phyloP scores from a whole-genome alignment of 2,797 vertebrate genomes.

The Acanthurus tractus region DNA sequence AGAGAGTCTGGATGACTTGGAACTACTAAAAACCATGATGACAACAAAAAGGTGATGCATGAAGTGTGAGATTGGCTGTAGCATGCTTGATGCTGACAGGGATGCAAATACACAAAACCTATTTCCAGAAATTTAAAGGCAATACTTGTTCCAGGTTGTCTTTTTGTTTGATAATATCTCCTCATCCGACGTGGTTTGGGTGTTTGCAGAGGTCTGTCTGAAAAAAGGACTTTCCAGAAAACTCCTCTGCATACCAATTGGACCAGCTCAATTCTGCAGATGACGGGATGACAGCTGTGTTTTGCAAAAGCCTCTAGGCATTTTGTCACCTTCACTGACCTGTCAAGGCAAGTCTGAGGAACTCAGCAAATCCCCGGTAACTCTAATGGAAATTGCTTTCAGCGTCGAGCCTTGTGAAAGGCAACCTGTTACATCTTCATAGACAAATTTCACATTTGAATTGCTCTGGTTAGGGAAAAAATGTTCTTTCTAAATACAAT shows the following conservation, averaged over 20 bases:
- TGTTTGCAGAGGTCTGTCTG: slow-evolving; percentile 42
- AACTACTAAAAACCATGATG: neutral
- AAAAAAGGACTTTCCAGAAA: slow-evolving; percentile 44
- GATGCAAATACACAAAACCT: slow-evolving; percentile 16
- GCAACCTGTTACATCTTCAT: slow-evolving; percentile 19
- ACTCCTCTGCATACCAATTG: slow-evolving; percentile 55
- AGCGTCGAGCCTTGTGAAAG: slow-evolving; percentile 35
- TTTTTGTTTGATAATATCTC: slow-evolving; percentile 23
- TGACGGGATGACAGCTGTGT: slow-evolving; percentile 62
- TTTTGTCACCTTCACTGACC: slow-evolving; percentile 72
- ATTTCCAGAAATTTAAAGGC: slow-evolving; percentile 1
- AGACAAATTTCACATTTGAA: slow-evolving; percentile 44
- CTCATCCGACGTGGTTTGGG: neutral
- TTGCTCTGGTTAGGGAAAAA: slow-evolving; percentile 16
- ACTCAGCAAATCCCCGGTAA: slow-evolving; percentile 47
- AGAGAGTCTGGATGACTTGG: neutral
- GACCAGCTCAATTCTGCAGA: slow-evolving; percentile 43
- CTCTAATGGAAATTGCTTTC: slow-evolving; percentile 58
- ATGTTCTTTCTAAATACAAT: slow-evolving; percentile 25
- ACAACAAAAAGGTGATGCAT: neutral
- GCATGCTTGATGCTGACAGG: neutral
- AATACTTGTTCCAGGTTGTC: slow-evolving; percentile 9
- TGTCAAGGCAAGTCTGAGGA: slow-evolving; percentile 56
- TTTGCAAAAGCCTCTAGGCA: slow-evolving; percentile 58
- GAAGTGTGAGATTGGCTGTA: neutral